Base-by-base conservation (phyloP, 2,888 invertebrate species). In the Leucania comma region DNA sequence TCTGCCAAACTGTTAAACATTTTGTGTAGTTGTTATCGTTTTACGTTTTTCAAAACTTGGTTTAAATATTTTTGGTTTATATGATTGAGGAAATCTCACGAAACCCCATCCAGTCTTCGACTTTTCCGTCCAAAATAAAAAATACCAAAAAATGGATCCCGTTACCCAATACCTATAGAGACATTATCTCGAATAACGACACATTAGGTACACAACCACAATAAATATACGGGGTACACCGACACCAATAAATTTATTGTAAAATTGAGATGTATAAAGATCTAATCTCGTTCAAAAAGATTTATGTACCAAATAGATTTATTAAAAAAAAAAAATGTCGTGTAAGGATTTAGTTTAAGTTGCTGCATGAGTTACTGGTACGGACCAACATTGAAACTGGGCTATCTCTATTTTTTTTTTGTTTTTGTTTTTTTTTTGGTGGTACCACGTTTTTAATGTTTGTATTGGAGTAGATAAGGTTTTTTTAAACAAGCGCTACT, bases 181-280 rank as follows among this genome's bases (percentile, higher is more conserved):
- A 73, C 86, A 93, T 92, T 94, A 95, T 95, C 94, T 91, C 76
- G 88, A 69, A 90, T 90, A 91, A 91, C 91, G 92, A 93, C 91
- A 92, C 92, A 95, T 95, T 94, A 94, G 92, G 94, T 93, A 94
- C 92, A 92, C 86, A 90, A 78, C 82, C 87, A 86, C 86, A 89
- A 94, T 94, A 95, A 94, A 94, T 94, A 93, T 87, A 75, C 80
- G 64, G 72, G 70, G 87, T 89, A 90, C 88, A 89, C 81, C 87
- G 88, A 88, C 84, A 89, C 90, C 90, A 90, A 94, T 93, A 94
- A 93, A 95, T 95, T 94, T 92, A 92, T 90, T 90, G 91, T 92
- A 93, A 94, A 94, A 95, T 95, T 95, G 94, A 95, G 95, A 93
- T 91, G 91, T 94, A 94, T 90, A 88, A 89, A 93, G 95, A 95